Evolutionary conservation across 2,797 vertebrate species (phyloP).

Genomic region (Morelia viridis): DNA sequence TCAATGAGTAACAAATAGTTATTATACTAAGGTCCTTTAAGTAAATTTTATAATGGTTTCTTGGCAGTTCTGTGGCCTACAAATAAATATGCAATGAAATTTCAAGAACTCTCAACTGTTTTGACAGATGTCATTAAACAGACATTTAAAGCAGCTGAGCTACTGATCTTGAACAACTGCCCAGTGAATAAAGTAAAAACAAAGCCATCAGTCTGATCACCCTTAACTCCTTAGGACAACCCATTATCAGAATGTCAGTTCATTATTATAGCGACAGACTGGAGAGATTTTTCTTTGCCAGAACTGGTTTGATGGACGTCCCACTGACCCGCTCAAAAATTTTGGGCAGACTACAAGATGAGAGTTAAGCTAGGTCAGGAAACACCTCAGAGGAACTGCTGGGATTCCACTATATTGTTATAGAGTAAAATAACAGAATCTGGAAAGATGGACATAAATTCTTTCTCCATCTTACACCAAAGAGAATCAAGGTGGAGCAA

Average conservation of each 20-base stretch:
- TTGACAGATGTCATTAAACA: conserved; percentile 16
- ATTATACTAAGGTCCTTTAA: background rate
- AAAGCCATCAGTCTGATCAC: background rate
- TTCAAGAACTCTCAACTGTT: background rate
- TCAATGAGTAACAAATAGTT: background rate
- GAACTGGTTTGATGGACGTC: background rate
- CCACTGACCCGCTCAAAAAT: background rate
- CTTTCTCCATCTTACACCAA: too few relatives aligned
- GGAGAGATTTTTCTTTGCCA: background rate
- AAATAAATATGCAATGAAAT: conserved; percentile 5
- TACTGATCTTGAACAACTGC: background rate
- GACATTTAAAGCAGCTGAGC: background rate
- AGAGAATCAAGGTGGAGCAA: background rate
- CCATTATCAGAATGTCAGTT: background rate
- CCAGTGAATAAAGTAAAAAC: background rate
- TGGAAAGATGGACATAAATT: background rate
- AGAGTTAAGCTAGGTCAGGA: background rate
- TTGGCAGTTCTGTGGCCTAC: background rate
- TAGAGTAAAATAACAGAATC: background rate
- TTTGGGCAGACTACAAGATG: background rate
- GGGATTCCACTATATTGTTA: background rate
- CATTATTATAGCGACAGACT: background rate
- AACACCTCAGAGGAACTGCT: background rate
- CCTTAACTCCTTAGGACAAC: background rate
- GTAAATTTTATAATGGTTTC: background rate